Base-by-base conservation (phyloP, 2,797 vertebrate genomes). In the Eulemur mongoz region DNA sequence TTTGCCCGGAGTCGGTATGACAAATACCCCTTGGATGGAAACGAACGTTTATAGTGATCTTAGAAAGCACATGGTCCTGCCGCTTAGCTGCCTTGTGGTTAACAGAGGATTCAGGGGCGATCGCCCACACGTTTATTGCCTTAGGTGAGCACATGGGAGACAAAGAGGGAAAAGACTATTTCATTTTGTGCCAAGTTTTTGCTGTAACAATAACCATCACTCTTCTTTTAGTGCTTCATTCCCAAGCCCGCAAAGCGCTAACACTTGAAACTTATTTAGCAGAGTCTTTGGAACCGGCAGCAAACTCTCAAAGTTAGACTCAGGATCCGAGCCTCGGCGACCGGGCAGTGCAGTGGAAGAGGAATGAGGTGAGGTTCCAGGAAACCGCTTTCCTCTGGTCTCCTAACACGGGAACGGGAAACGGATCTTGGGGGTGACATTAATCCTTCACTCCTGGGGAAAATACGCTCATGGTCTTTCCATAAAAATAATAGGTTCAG, bases 261-360 rank as follows among this genome's bases (percentile, higher is more conserved):
- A 94, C 78, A 97, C 91, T 97, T 98, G 84, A 97, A 97, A 98
- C 85, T 57, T 69, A 93, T 96, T 97, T 43, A 96, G 79, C 35
- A 97, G 69, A 97, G 97, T 96, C 97, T 97, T 93, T 96, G 86
- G 93, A 95, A 93, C 84, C 52, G 63, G 81, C 45, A 94, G 80
- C 82, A 76, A 86, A 93, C 48, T 73, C 93, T 83, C 59, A 91
- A 72, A 83, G 76, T 95, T 94, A 89, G 94, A 95, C 88, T 93
- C 90, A 95, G 57, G 94, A 85, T 40, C 86, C 22, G 38, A 95
- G 30, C 40, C 59, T 35, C 80, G 78, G 35, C 0, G 0, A 84
- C 73, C 90, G 17, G 83, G 40, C 78, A 40, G 20, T 14, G 30
- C 87, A 93, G 80, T 10, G 1, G 2, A 81, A 93, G 23, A 40